Evolutionary conservation across 1,140 invertebrate species (phyloP).

Genomic region (Atta cephalotes): DNA sequence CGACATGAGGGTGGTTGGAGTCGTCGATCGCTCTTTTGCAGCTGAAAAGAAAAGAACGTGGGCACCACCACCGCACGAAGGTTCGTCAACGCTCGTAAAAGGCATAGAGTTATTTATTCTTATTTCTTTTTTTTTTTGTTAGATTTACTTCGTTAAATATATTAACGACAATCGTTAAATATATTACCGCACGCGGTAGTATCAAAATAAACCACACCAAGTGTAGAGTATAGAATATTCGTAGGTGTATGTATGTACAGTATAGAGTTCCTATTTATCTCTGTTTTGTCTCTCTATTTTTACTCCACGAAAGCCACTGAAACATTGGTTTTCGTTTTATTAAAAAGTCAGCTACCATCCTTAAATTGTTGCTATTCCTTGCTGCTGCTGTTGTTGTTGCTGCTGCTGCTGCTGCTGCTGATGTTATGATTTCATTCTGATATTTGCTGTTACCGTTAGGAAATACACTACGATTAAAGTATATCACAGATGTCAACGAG

Average conservation of each 20-base stretch:
- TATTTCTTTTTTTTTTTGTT: constrained; percentile 57
- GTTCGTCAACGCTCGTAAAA: constrained; percentile 83
- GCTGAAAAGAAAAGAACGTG: constrained; percentile 41
- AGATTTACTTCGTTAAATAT: constrained; percentile 78
- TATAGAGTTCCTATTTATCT: constrained; percentile 72
- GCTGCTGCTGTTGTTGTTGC: not conserved
- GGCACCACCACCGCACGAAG: constrained; percentile 82
- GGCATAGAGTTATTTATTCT: constrained; percentile 82
- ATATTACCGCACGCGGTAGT: constrained; percentile 83
- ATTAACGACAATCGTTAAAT: constrained; percentile 81
- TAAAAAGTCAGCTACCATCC: constrained; percentile 67
- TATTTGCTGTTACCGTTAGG: constrained; percentile 72
- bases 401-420: not conserved
- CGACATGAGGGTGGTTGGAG: constrained; percentile 32
- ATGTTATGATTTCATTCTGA: constrained; percentile 54
- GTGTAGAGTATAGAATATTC: constrained; percentile 84
- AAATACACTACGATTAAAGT: constrained; percentile 85
- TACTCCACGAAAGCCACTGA: constrained; percentile 44
- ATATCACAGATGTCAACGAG: constrained; percentile 86
- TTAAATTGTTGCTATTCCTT: constrained; percentile 69
- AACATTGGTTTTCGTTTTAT: constrained; percentile 58
- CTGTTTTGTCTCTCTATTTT: constrained; percentile 42
- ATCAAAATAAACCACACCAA: constrained; percentile 86
- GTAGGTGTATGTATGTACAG: constrained; percentile 83
- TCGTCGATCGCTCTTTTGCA: not conserved